A percentile compares a stretch with the other conserved stretches of the same genome.
Conservation (phyloP, 2,797 vertebrate species). For the Apogon hyalosoma region DNA sequence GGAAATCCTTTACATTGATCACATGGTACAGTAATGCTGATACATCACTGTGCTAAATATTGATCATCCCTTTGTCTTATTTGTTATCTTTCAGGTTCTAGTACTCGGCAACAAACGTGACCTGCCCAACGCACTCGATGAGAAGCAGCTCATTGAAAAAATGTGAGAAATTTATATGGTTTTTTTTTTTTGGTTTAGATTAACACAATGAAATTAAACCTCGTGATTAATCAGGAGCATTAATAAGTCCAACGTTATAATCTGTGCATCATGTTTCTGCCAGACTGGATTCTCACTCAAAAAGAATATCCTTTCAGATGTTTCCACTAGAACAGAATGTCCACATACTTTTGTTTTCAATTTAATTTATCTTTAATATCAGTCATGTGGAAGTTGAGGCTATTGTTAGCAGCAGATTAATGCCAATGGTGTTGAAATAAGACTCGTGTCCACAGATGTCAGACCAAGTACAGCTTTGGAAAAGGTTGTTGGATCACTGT, state of each 20-base stretch:
- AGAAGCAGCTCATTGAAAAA: constrained; percentile 97
- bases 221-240: no score
- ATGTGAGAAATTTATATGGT: constrained; percentile 84
- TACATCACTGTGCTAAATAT: neutral
- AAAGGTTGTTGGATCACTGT: no score
- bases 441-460: neutral
- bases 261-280: no score
- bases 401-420: neutral
- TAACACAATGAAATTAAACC: constrained; percentile 24
- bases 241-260: no score
- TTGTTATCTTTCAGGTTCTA: constrained; percentile 84
- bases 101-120: constrained; percentile 96
- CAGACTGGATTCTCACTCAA: no score
- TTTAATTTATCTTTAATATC: no score
- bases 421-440: neutral
- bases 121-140: constrained; percentile 92
- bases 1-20: constrained; percentile 11
- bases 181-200: constrained; percentile 83
- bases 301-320: no score
- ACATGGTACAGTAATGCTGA: neutral
- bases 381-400: neutral
- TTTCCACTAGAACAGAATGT: no score
- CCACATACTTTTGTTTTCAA: neutral
- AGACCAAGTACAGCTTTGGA: no score
- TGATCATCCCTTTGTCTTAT: constrained; percentile 8